phyloP scores from a whole-genome alignment of 64 coral and sea anemone species.

The Pocillopora damicornis region DNA sequence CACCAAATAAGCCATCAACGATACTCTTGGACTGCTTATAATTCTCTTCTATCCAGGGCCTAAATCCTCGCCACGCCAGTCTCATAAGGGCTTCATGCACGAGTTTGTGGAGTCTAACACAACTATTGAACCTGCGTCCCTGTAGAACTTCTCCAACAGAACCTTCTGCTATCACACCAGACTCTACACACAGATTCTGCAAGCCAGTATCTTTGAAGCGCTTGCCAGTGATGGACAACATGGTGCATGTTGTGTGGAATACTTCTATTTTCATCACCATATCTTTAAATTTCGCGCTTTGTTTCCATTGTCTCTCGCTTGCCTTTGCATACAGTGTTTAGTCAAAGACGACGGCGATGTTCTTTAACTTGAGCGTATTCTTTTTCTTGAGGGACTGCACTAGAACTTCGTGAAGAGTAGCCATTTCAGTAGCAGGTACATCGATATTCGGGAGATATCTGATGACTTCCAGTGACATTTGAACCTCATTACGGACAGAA shows the following conservation, averaged over 20 bases:
- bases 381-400: conserved; percentile 28
- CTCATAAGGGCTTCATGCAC: conserved; percentile 70
- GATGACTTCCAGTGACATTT: too few relatives aligned
- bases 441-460: conserved; percentile 27
- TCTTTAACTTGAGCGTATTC: conserved; percentile 32
- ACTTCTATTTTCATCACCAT: conserved; percentile 51
- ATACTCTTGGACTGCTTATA: not conserved
- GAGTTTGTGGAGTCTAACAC: not conserved
- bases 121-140: not conserved
- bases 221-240: conserved; percentile 60
- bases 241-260: conserved; percentile 46
- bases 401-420: conserved; percentile 21
- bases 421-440: conserved; percentile 25
- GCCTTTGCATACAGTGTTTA: conserved; percentile 50
- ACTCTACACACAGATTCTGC: conserved; percentile 46
- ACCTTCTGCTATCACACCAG: conserved; percentile 46
- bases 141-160: conserved; percentile 43
- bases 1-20: conserved; percentile 1
- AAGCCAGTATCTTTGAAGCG: conserved; percentile 61
- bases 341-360: conserved; percentile 39
- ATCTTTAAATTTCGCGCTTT: conserved; percentile 29
- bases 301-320: conserved; percentile 48
- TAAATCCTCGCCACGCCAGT: conserved; percentile 46
- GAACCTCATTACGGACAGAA: too few relatives aligned
- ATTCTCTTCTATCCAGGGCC: conserved; percentile 40